Conservation (phyloP, 2,888 invertebrate genomes). For the Trileptium ribeirensis region DNA sequence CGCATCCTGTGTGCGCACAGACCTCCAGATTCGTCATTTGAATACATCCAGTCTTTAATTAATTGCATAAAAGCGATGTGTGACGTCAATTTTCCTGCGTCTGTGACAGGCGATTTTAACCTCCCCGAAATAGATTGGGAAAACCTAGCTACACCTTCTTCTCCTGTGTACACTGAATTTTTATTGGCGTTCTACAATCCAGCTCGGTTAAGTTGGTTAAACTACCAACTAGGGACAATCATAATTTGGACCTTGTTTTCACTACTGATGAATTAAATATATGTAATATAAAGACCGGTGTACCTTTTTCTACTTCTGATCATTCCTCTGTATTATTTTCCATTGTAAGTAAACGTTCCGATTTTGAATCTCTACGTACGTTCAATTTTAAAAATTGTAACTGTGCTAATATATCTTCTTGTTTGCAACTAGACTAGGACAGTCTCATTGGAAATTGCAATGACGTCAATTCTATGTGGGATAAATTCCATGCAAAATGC, state of each 20-base stretch:
- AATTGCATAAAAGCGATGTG: no score
- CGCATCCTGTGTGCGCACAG: no score
- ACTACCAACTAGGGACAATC: not conserved
- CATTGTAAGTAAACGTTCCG: not conserved
- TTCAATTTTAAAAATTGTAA: no score
- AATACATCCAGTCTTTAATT: no score
- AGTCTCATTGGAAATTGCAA: not conserved
- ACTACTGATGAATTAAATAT: not conserved
- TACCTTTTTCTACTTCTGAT: not conserved
- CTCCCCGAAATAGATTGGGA: not conserved
- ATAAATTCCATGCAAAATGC: not conserved
- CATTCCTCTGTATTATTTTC: not conserved
- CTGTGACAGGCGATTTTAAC: not conserved
- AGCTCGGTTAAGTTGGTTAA: not conserved
- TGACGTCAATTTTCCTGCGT: not conserved
- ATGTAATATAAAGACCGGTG: not conserved
- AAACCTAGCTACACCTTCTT: not conserved
- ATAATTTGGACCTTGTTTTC: not conserved
- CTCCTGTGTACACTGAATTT: not conserved
- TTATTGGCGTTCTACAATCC: not conserved
- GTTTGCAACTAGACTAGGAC: no score
- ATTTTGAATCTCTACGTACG: not conserved
- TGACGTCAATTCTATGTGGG: not conserved
- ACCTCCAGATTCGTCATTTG: no score
- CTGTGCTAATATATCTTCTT: not conserved